phyloP scores from a whole-genome alignment of 2,888 invertebrate genomes.

The Hydrotaea diabolus region DNA sequence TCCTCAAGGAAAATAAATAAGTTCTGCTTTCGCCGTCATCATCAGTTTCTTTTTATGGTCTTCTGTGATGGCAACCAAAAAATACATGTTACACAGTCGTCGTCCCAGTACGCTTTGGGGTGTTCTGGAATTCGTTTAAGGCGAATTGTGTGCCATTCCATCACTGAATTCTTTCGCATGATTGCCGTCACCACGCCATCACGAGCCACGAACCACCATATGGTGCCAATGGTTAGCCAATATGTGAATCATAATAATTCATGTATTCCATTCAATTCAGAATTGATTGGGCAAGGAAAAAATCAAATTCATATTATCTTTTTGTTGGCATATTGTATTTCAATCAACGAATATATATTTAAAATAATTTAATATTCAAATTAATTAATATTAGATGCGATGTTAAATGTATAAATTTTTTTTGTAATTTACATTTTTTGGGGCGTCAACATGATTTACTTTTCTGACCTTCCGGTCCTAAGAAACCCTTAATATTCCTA shows the following conservation, averaged over 20 bases:
- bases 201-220: constrained; percentile 47
- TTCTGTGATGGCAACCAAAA: constrained; percentile 35
- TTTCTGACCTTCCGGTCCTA: too few species aligned
- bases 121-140: constrained; percentile 53
- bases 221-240: constrained; percentile 40
- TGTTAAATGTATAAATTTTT: neutral
- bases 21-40: neutral
- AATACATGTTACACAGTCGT: neutral
- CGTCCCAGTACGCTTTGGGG: constrained; percentile 16
- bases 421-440: too few species aligned
- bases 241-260: constrained; percentile 58
- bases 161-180: constrained; percentile 45
- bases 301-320: constrained; percentile 7
- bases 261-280: constrained; percentile 20
- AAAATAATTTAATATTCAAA: too few species aligned
- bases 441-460: too few species aligned
- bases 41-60: neutral
- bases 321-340: neutral
- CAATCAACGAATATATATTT: neutral
- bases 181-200: neutral
- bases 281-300: neutral
- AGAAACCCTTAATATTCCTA: too few species aligned
- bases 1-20: constrained; percentile 41
- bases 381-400: neutral
- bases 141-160: constrained; percentile 25